Evolutionary conservation across 2,888 invertebrate species (phyloP), one percentile per base, ranked within the genome.

Genomic region (Melolontha melolontha): DNA sequence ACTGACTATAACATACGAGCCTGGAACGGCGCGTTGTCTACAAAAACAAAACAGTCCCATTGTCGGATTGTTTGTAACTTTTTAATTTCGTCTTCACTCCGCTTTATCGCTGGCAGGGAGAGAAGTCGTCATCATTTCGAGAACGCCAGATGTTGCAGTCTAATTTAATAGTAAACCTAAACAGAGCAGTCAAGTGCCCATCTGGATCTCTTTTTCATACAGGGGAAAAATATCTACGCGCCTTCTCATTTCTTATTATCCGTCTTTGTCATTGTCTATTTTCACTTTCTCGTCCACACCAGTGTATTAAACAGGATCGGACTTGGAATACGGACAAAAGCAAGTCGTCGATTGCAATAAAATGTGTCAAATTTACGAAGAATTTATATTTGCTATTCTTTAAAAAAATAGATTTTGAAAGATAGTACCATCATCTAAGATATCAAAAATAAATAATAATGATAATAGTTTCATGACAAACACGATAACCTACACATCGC

Each of bases 171-270:
- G 72, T 72, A 70, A 71, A 71, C 71, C 70, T 68, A 70, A 72
- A 70, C 70, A 70, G 70, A 70, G 57, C 69, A 72, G 72, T 72
- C 71, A 71, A 71, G 67, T 64, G 64, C 70, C 67, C 72, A 72
- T 72, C 72, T 72, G 72, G 72, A 71, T 44, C 59, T 44, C 44
- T 59, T 59, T 59, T 59, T 44, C 47, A 70, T 70, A 67, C 66
- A 67, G 69, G 68, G 67, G 69, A 29, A 16, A 17, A 17, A 54
- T 8, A 39, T 12, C 11, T 14, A 39, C 14, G 10, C 16, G 16
- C 54, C 14, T n/a, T 51, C 29, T 51, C 51, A 29, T 51, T 29
- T 51, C 29, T 51, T n/a, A 27, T 12, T 29, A 29, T 22, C 14
- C 51, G 51, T 51, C 51, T 51, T 51, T 29, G 51, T 51, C 51